Conservation (phyloP, 37 sponge, comb jelly and placozoan species). For the Crambe crambe region DNA sequence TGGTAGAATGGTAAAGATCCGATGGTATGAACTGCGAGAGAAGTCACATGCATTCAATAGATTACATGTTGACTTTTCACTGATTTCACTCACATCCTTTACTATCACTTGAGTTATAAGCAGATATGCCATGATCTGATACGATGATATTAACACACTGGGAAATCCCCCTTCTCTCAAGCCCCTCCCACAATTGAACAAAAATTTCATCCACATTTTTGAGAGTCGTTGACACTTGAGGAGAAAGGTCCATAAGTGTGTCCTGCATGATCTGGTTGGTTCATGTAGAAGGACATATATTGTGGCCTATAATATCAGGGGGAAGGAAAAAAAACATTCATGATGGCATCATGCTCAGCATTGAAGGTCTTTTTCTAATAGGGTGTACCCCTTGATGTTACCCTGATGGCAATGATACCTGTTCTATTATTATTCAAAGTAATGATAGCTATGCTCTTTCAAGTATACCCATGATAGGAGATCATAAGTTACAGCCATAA, state of each 20-base stretch:
- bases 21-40: too few species aligned
- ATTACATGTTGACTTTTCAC: too few species aligned
- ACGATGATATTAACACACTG: slow-evolving; percentile 80
- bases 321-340: not conserved
- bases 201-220: slow-evolving; percentile 43
- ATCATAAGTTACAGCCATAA: too few species aligned
- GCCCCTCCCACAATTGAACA: too few species aligned
- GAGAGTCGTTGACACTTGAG: slow-evolving; percentile 43
- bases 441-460: too few species aligned
- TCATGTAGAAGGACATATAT: slow-evolving; percentile 70
- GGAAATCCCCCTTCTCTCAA: slow-evolving; percentile 25
- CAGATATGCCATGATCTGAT: slow-evolving; percentile 75
- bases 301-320: slow-evolving; percentile 10
- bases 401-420: too few species aligned
- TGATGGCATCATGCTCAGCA: not conserved
- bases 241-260: slow-evolving; percentile 60
- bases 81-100: not conserved
- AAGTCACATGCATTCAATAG: too few species aligned
- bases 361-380: too few species aligned
- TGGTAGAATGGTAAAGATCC: not conserved
- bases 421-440: too few species aligned
- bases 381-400: too few species aligned
- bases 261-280: slow-evolving; percentile 72
- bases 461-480: too few species aligned
- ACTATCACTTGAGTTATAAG: not conserved